Evolutionary conservation across 2,888 invertebrate species (phyloP).

Genomic region (Melieria omissa): DNA sequence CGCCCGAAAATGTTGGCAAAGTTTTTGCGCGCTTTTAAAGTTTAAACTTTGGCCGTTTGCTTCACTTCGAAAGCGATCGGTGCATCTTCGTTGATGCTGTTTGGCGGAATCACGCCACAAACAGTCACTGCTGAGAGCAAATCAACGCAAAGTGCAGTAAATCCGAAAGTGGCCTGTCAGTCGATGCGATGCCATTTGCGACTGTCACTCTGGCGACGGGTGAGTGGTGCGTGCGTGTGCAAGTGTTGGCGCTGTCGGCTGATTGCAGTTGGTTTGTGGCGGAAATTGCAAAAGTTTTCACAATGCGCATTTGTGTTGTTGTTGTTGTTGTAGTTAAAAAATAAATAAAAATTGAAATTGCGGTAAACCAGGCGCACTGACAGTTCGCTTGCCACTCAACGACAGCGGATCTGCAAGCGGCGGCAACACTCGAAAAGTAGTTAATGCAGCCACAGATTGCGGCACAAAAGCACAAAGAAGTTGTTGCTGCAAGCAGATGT

Average conservation of each 20-base stretch:
- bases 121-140: slow-evolving; percentile 15
- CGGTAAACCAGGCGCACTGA: too few species aligned
- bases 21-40: not conserved
- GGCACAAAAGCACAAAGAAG: too few species aligned
- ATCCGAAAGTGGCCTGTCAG: slow-evolving; percentile 12
- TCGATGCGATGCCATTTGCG: not conserved
- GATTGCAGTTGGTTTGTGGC: slow-evolving; percentile 35
- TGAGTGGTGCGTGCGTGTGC: slow-evolving; percentile 13
- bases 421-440: too few species aligned
- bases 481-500: too few species aligned
- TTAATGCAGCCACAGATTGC: too few species aligned
- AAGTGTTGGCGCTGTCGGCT: slow-evolving; percentile 29
- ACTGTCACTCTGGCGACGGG: not conserved
- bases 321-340: too few species aligned
- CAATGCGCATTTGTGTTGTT: not conserved
- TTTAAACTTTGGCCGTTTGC: too few species aligned
- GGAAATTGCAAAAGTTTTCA: slow-evolving; percentile 37
- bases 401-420: too few species aligned
- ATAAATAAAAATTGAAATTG: too few species aligned
- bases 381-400: too few species aligned
- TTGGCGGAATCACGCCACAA: slow-evolving; percentile 14
- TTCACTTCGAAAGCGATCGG: too few species aligned
- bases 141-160: slow-evolving; percentile 23
- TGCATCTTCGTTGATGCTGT: too few species aligned
- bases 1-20: not conserved